Evolutionary conservation across 2,888 invertebrate genomes (phyloP).

Genomic region (Lycophotia porphyrea): DNA sequence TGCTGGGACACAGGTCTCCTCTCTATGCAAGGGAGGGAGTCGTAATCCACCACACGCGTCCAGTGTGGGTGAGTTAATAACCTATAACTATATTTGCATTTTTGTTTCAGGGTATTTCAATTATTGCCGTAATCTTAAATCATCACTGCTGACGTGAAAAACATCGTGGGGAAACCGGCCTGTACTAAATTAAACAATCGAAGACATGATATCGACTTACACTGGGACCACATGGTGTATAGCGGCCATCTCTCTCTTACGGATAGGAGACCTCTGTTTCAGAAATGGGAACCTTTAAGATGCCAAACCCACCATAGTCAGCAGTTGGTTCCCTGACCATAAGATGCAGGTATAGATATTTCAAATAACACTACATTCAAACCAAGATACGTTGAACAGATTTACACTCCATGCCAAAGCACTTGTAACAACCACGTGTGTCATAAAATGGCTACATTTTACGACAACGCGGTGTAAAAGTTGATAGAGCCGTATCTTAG

Average conservation of each 20-base stretch:
- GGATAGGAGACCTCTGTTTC: background rate
- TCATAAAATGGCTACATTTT: conserved; percentile 53
- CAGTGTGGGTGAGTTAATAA: background rate
- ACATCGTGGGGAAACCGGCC: background rate
- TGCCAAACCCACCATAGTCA: background rate
- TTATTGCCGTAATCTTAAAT: background rate
- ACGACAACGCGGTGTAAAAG: conserved; percentile 37
- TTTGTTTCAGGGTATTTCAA: background rate
- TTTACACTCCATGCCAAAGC: conserved; percentile 42
- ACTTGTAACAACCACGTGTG: conserved; percentile 27
- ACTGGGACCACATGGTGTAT: background rate
- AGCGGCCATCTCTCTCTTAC: background rate
- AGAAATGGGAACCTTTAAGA: background rate
- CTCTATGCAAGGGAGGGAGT: background rate
- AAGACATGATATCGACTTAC: background rate
- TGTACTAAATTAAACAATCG: background rate
- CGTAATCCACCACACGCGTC: background rate
- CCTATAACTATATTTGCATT: background rate
- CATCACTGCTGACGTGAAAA: background rate
- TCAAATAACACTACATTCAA: conserved; percentile 3
- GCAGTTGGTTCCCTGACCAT: background rate
- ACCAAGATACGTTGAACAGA: background rate
- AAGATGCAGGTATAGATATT: background rate
- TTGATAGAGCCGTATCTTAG: conserved; percentile 44
- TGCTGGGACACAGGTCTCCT: background rate